These are phyloP conservation scores for Atherinosoma microstoma DNA, from an alignment of 2,797 vertebrate genomes.

Conservation along the genomic window DNA sequence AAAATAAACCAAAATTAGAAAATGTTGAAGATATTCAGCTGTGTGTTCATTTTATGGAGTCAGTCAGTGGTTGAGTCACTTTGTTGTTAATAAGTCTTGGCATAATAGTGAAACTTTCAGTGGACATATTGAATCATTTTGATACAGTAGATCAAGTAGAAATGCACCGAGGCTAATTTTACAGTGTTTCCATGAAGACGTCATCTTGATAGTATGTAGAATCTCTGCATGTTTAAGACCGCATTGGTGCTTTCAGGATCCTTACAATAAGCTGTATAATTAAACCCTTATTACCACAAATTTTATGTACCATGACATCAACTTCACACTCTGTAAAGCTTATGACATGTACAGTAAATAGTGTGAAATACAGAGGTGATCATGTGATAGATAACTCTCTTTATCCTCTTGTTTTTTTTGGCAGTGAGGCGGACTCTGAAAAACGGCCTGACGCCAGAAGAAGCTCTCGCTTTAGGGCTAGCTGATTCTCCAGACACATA, in stretches of 20 bases:
- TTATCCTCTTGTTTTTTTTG: slow-evolving; percentile 9
- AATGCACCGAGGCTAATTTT: neutral
- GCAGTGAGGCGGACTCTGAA: slow-evolving; percentile 95
- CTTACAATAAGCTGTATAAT: neutral
- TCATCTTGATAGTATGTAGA: neutral
- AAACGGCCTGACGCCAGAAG: slow-evolving; percentile 92
- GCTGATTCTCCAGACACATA: slow-evolving; percentile 88
- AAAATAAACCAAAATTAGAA: no score
- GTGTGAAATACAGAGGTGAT: neutral
- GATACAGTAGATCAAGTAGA: no score
- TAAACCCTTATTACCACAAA: neutral
- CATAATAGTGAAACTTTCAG: no score
- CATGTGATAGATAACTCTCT: neutral
- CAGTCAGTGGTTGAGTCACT: no score
- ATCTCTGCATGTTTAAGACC: neutral
- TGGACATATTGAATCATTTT: no score
- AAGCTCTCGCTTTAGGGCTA: slow-evolving; percentile 92
- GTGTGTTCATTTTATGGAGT: no score
- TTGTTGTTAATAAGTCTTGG: no score
- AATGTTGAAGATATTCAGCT: no score
- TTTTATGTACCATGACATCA: neutral
- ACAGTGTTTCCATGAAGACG: neutral
- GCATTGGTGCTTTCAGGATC: neutral
- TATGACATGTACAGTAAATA: neutral
- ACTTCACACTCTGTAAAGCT: neutral